These are phyloP conservation scores for Gallinago jamesoni DNA, from an alignment of 2,113 vertebrate species.

Conservation along the genomic window DNA sequence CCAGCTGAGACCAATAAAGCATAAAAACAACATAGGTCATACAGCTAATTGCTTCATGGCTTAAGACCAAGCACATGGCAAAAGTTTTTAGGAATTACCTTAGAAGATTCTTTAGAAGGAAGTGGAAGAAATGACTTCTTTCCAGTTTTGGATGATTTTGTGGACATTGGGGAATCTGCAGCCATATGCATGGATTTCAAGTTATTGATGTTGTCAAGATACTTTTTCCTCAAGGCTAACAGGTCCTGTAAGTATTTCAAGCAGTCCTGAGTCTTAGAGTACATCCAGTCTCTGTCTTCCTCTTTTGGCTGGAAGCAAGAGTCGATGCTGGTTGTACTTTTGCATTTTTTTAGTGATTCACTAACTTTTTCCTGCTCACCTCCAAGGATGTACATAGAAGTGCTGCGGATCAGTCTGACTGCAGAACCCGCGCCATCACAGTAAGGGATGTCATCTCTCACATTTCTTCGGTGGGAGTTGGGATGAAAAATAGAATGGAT, in stretches of 20 bases:
- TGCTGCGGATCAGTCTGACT: slow-evolving; percentile 88
- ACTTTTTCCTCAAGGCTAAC: slow-evolving; percentile 88
- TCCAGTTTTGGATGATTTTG: slow-evolving; percentile 65
- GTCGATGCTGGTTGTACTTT: slow-evolving; percentile 85
- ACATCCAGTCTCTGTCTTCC: slow-evolving; percentile 89
- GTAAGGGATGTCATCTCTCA: slow-evolving; percentile 58
- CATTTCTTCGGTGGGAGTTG: slow-evolving; percentile 65
- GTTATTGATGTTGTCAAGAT: slow-evolving; percentile 82
- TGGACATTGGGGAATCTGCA: slow-evolving; percentile 46
- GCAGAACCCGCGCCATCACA: slow-evolving; percentile 77
- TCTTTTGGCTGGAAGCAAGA: slow-evolving; percentile 81
- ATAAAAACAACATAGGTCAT: background rate
- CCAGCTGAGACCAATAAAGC: background rate
- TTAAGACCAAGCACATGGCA: background rate
- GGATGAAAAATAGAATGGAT: slow-evolving; percentile 85
- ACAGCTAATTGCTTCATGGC: background rate
- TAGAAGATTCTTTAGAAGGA: slow-evolving; percentile 44
- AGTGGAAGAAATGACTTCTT: slow-evolving; percentile 72
- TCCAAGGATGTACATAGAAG: slow-evolving; percentile 89
- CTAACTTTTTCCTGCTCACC: slow-evolving; percentile 70
- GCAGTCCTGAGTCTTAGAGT: slow-evolving; percentile 89
- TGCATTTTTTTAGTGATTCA: slow-evolving; percentile 85
- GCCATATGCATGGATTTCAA: slow-evolving; percentile 71
- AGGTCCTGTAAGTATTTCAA: slow-evolving; percentile 92
- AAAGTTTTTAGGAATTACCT: slow-evolving; percentile 63